Percentiles rank a stretch among this genome's conserved stretches.
Evolutionary conservation across 2,113 vertebrate genomes (phyloP).

Genomic region (Taxidea taxus): DNA sequence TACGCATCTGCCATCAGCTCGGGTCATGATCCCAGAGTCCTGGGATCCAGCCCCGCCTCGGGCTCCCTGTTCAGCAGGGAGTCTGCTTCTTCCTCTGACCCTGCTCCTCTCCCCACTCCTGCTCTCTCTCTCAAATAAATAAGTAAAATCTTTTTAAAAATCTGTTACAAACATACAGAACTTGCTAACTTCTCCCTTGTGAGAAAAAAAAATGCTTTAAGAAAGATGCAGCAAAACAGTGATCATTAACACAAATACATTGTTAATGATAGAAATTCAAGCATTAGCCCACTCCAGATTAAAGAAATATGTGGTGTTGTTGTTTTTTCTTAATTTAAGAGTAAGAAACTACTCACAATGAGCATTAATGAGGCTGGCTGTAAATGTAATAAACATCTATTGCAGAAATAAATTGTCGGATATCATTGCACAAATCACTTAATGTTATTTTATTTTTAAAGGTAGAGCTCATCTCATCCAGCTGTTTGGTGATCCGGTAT

Average conservation of each 20-base stretch:
- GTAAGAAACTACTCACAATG: not conserved
- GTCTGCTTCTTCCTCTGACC: too few relatives aligned
- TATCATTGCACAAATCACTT: not conserved
- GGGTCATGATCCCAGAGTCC: too few relatives aligned
- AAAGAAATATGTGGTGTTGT: not conserved
- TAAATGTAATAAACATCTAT: not conserved
- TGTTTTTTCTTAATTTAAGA: not conserved
- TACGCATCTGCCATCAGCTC: too few relatives aligned
- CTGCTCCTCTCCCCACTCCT: too few relatives aligned
- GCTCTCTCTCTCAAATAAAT: not conserved
- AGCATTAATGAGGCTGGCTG: not conserved
- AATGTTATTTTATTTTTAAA: not conserved
- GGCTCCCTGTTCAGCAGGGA: too few relatives aligned
- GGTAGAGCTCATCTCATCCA: not conserved
- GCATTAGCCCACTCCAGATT: not conserved
- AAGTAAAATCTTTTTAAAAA: not conserved
- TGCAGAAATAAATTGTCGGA: not conserved
- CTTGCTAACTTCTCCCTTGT: not conserved
- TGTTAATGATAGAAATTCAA: not conserved
- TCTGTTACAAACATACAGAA: not conserved
- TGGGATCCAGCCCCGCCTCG: too few relatives aligned
- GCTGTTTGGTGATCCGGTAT: not conserved
- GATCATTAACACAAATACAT: not conserved
- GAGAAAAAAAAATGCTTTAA: not conserved
- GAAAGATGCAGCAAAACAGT: not conserved